Evolutionary conservation across 2,797 vertebrate genomes (phyloP), one percentile per base, ranked within the genome.

Genomic region (Cottoperca gobio): DNA sequence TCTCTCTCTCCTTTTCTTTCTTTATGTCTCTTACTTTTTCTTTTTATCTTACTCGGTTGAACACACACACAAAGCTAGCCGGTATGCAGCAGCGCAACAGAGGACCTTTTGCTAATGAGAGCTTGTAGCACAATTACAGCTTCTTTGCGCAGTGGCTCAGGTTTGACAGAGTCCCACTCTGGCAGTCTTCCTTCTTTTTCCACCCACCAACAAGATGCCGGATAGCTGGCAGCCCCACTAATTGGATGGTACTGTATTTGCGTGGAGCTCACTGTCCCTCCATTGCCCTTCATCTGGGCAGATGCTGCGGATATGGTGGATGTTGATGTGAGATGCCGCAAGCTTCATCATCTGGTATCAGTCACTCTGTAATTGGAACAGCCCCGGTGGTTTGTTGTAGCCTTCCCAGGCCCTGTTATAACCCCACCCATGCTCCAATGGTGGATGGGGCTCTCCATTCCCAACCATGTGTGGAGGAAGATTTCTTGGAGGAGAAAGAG

Each of bases 281-380:
- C 53, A 46, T 81, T 79, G 79, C 75, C 81, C 86, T 87, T 87
- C 73, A 82, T 92, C 86, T 76, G 84, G 85, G 76, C 86, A 88
- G 82, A 90, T 82, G 88, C 83, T 87, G 87, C 53, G 77, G 85
- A 88, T 84, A 80, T 79, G 82, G 85, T 82, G 74, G 79, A 85
- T 80, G 79, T 85, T 85, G 90, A 90, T 84, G 84, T 79, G 71
- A 83, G 86, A 87, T 85, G 83, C 89, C 81, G 74, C 87, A 70
- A 82, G 78, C 81, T 78, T 88, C 84, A 85, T 91, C 89, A 86
- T 89, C 82, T 93, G 91, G 85, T 89, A 88, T 88, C 89, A 86
- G 91, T 88, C 88, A 75, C 79, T 83, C 88, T 91, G 86, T 93
- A 92, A 94, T 90, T 91, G 89, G 85, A 83, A 68, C 68, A 70